Evolutionary conservation across 2,888 invertebrate genomes (phyloP).

Genomic region (Dolomedes plantarius): DNA sequence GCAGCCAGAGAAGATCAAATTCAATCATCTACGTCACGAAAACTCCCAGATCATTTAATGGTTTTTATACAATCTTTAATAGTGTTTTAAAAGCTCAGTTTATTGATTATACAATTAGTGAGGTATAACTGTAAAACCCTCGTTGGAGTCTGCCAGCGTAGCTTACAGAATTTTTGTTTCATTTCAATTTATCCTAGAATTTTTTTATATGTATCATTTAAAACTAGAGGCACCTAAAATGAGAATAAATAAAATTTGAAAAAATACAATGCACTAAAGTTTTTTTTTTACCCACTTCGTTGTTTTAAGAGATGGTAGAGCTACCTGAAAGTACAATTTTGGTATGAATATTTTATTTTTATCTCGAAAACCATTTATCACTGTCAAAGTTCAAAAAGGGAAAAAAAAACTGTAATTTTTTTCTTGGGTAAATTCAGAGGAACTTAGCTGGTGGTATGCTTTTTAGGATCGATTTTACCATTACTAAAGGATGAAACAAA

Average conservation of each 20-base stretch:
- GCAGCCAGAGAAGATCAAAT: neutral
- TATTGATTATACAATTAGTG: conserved; percentile 69
- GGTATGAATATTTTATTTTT: conserved; percentile 70
- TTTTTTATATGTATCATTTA: conserved; percentile 46
- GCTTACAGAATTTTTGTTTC: conserved; percentile 3
- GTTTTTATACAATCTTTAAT: conserved; percentile 61
- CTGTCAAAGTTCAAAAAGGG: conserved; percentile 65
- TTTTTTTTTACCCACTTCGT: conserved; percentile 31
- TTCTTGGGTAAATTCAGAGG: conserved; percentile 54
- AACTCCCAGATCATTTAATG: conserved; percentile 43
- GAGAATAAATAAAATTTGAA: conserved; percentile 57
- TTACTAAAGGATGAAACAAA: conserved; percentile 44
- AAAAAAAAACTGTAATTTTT: conserved; percentile 51
- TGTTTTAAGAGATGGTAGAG: conserved; percentile 50
- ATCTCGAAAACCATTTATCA: conserved; percentile 67
- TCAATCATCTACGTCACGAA: conserved; percentile 24
- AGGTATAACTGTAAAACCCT: conserved; percentile 33
- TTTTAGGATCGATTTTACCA: conserved; percentile 68
- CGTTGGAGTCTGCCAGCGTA: conserved; percentile 8
- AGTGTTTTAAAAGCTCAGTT: conserved; percentile 60
- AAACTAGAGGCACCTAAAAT: conserved; percentile 48
- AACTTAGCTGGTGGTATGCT: conserved; percentile 60
- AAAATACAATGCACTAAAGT: conserved; percentile 30
- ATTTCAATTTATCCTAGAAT: conserved; percentile 41
- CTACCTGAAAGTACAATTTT: conserved; percentile 64